These are phyloP conservation scores for Cynodonichthys magdalenae DNA, from an alignment of 2,797 vertebrate species.

Conservation along the genomic window DNA sequence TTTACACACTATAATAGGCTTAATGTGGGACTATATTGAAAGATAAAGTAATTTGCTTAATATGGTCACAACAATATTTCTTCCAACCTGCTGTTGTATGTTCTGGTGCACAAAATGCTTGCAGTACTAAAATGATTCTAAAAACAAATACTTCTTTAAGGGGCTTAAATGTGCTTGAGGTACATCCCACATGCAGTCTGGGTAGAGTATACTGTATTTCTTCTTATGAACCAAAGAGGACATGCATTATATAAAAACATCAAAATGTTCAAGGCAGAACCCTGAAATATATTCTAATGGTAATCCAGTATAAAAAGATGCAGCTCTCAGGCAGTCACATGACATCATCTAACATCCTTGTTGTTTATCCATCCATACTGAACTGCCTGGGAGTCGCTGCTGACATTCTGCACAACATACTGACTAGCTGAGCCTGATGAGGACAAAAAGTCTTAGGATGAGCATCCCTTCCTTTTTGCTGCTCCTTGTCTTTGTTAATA, in stretches of 20 bases:
- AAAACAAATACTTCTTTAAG: neutral
- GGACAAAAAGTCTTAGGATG: constrained; percentile 53
- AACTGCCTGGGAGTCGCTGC: constrained; percentile 31
- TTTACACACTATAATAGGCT: constrained; percentile 27
- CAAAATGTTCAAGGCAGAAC: neutral
- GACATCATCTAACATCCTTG: constrained; percentile 13
- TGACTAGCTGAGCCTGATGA: constrained; percentile 38
- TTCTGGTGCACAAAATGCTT: neutral
- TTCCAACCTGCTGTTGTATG: neutral
- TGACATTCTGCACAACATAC: constrained; percentile 45
- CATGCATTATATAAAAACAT: neutral
- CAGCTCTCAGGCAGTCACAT: constrained; percentile 14
- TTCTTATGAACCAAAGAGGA: neutral
- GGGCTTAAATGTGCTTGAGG: too few species aligned
- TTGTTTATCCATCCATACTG: constrained; percentile 57
- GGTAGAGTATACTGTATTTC: neutral
- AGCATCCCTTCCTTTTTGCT: constrained; percentile 54
- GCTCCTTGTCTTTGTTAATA: constrained; percentile 49
- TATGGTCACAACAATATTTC: neutral
- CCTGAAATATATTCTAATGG: neutral
- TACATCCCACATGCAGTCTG: too few species aligned
- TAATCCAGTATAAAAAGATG: constrained; percentile 9
- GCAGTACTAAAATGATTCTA: neutral
- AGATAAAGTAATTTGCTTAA: constrained; percentile 13
- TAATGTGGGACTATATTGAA: constrained; percentile 11